Evolutionary conservation across 2,797 vertebrate genomes (phyloP), one percentile per base, ranked within the genome.

Genomic region (Notolabrus celidotus): DNA sequence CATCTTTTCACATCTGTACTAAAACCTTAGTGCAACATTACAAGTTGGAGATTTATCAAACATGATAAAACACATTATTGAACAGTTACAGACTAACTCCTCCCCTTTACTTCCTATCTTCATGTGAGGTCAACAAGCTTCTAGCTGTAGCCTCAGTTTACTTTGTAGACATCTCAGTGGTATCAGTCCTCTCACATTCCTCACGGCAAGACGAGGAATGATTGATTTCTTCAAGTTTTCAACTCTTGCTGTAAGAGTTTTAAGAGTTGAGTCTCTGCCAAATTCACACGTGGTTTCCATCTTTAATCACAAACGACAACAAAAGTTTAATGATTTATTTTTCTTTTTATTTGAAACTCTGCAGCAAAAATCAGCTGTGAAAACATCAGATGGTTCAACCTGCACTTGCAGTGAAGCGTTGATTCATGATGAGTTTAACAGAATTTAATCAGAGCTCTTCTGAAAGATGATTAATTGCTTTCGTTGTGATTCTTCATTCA

Each of bases 331-430:
- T 51, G 14, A 19, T 38, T 54, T 2, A 29, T n/a, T 47, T 20
- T 39, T 43, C 2, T 10, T 46, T 46, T 46, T 23, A 10, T 36
- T 49, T 19, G 5, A 29, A 15, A 4, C 23, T 14, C 7, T 9
- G 15, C 9, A 47, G 9, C 23, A 7, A 3, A 29, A 20, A 65
- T 34, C 60, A 54, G 17, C 31, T 59, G 31, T 62, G 52, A 49
- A 52, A 62, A 59, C 42, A 11, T 0, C 4, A 47, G 33, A 5
- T 39, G 2, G 12, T 74, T 79, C 16, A 62, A n/a, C 50, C 41
- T 23, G 43, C 60, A 65, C 60, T 63, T 73, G n/a, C 12, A 36
- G 27, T 51, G 77, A 31, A 23, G 56, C 59, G 49, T 50, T 16
- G 10, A 53, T 4, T 29, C 31, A 17, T 56, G 3, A 62, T 22